Evolutionary conservation across 2,888 invertebrate species (phyloP), one percentile per base, ranked within the genome.

Genomic region (Idaea straminata): DNA sequence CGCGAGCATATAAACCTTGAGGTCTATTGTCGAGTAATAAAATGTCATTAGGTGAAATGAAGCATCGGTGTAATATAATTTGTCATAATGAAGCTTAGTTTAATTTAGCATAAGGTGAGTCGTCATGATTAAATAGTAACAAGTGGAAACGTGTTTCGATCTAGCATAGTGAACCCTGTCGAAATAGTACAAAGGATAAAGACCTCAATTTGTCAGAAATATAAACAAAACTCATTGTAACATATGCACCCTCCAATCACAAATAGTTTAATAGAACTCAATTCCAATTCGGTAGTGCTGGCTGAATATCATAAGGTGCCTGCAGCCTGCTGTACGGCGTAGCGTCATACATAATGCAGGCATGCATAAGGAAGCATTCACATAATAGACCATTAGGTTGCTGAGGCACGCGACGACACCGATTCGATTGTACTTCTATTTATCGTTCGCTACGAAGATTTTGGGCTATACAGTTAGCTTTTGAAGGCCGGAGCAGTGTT

Each of bases 321-420:
- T 63, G 25, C 47, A 63, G 38, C 60, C 15, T 47, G 59, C 60
- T 61, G 47, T 60, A 16, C 69, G 62, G 67, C 62, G 64, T 63
- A 67, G 67, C 68, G 68, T 69, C 71, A 70, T 64, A 76, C 71
- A 73, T 74, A 72, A 72, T 74, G 77, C 71, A 77, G 72, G 75
- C 75, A 72, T 66, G 66, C 67, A 65, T 69, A 70, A 68, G 62
- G 68, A 73, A 67, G 68, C 72, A 69, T 64, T 66, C 67, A 72
- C 82, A 77, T 88, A 88, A 88, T 87, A 87, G 88, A 83, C 86
- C 85, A 89, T 89, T 89, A 88, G 80, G 82, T 85, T 89, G 87
- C 89, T 73, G 74, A 81, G 83, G 86, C 88, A 89, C 88, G 88
- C 84, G 83, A 84, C 83, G 83, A 80, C 82, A 74, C 76, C 76